Conservation (phyloP, 1,140 invertebrate genomes). For the Vollenhovia emeryi region DNA sequence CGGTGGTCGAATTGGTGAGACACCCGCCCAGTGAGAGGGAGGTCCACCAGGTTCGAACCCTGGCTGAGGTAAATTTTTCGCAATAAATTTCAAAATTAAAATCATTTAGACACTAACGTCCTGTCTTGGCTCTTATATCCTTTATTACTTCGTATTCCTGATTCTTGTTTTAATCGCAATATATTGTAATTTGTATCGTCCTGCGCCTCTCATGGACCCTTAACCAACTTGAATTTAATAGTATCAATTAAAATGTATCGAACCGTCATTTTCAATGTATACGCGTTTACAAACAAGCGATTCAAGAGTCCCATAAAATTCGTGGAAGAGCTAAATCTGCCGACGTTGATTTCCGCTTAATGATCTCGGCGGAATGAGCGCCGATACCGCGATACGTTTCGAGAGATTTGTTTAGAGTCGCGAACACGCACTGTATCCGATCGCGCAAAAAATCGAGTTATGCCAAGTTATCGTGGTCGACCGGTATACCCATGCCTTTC, state of each 20-base stretch:
- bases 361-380: neutral
- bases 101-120: too few relatives aligned
- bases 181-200: neutral
- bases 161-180: neutral
- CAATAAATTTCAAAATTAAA: too few relatives aligned
- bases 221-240: neutral
- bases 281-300: neutral
- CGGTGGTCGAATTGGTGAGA: too few relatives aligned
- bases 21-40: too few relatives aligned
- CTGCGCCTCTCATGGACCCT: neutral
- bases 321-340: conserved; percentile 13
- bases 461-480: conserved; percentile 66
- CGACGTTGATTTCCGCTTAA: conserved; percentile 5
- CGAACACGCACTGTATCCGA: conserved; percentile 58
- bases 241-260: neutral
- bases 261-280: neutral
- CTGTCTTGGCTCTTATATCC: too few relatives aligned
- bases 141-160: too few relatives aligned
- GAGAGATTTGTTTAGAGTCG: conserved; percentile 66
- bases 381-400: conserved; percentile 22
- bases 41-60: too few relatives aligned
- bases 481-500: conserved; percentile 54
- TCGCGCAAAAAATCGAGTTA: conserved; percentile 69
- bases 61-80: too few relatives aligned
- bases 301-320: neutral